phyloP scores from a whole-genome alignment of 2,113 vertebrate genomes.

The Platysternon megacephalum region DNA sequence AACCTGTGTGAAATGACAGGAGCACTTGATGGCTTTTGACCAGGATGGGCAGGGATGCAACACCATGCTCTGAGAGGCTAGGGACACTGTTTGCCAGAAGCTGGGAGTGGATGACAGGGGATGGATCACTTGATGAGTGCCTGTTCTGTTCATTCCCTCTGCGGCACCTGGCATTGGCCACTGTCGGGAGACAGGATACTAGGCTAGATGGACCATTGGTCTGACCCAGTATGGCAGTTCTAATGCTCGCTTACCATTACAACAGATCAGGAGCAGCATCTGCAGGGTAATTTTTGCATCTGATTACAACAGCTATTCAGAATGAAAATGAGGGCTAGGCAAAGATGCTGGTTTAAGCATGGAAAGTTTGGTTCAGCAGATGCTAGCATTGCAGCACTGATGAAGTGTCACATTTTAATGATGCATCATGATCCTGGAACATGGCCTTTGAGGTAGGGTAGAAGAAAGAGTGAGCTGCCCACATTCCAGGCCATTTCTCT shows the following conservation, averaged over 20 bases:
- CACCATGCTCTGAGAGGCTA: too few relatives aligned
- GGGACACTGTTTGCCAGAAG: too few relatives aligned
- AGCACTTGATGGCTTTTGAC: not conserved
- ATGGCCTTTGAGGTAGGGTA: conserved; percentile 17
- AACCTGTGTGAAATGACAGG: not conserved
- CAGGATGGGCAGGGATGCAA: too few relatives aligned
- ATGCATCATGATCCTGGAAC: not conserved
- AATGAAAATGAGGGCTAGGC: not conserved
- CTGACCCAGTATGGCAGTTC: too few relatives aligned
- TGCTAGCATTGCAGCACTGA: not conserved
- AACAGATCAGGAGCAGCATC: not conserved
- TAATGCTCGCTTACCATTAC: not conserved
- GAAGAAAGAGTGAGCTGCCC: conserved; percentile 34
- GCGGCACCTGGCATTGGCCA: too few relatives aligned
- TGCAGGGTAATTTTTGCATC: not conserved
- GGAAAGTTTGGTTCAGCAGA: not conserved
- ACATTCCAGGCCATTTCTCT: conserved; percentile 16
- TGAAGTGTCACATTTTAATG: conserved; percentile 12
- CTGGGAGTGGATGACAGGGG: too few relatives aligned
- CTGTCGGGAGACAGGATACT: too few relatives aligned
- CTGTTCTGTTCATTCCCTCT: too few relatives aligned
- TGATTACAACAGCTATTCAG: not conserved
- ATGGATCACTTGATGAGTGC: too few relatives aligned
- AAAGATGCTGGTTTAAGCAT: not conserved
- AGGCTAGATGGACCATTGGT: too few relatives aligned